Base-by-base conservation (phyloP, 2,888 invertebrate genomes). In the Ophion ellenae region DNA sequence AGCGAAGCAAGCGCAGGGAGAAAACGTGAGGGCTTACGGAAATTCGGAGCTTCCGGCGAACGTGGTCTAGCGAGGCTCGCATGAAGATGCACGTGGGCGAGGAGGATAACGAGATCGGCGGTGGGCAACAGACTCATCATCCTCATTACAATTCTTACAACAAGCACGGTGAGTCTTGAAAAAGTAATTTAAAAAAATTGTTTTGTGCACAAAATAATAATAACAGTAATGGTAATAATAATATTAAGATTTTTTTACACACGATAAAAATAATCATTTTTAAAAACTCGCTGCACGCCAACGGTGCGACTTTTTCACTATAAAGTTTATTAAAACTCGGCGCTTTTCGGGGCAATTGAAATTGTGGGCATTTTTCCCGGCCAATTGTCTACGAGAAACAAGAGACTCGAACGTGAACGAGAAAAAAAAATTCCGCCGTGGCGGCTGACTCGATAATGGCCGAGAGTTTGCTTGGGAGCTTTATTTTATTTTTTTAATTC, bases 21-120 rank as follows among this genome's bases (percentile, higher is more conserved):
- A 17, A 53, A 53, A 53, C 53, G 53, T 53, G 32, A 69, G 45
- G 45, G 20, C 32, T 45, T 28, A 61, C 32, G 59, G 61, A 11
- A 69, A 78, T 24, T 78, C 78, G 45, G 78, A 59, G 78, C 77
- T 78, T 78, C 69, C 67, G 61, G 2, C 24, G 61, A 61, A 20
- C 24, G 61, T 20, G 24, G 53, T 53, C 53, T 17, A 86, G 88
- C 85, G 87, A 87, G 81, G 88, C 78, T 88, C 89, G 88, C 87
- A 89, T 88, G 90, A 90, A 89, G 87, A 90, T 90, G 90, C 90
- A 90, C 87, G 89, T 90, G 87, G 89, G 89, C 79, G 90, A 90
- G 86, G 90, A 90, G 87, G 90, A 90, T 84, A 90, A 89, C 88
- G 90, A 90, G 84, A 89, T 90, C 85, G 88, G 87, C 75, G 88